Percentiles rank a stretch among this genome's conserved stretches.
Evolutionary conservation across 2,888 invertebrate species (phyloP).

Genomic region (Geophilus truncorum): DNA sequence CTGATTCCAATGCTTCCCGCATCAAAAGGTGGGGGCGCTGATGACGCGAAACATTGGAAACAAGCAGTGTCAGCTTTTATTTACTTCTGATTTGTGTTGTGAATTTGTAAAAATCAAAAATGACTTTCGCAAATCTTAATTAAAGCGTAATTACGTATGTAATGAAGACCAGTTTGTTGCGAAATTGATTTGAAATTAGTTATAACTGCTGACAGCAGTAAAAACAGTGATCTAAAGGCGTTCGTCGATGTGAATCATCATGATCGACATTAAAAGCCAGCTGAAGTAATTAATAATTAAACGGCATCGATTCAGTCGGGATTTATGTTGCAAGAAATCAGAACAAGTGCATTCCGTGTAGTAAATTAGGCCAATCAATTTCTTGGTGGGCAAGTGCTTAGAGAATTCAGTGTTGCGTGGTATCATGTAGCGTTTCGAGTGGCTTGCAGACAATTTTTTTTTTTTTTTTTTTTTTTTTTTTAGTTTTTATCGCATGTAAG

Average conservation of each 20-base stretch:
- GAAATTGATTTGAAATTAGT: background rate
- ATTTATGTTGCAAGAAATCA: slow-evolving; percentile 3
- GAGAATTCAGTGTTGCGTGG: background rate
- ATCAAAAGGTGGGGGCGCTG: too few relatives aligned
- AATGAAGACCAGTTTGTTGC: background rate
- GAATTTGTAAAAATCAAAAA: too few relatives aligned
- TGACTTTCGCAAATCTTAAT: too few relatives aligned
- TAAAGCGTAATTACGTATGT: background rate
- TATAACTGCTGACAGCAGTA: background rate
- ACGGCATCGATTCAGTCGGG: background rate
- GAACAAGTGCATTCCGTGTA: background rate
- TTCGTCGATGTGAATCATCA: background rate
- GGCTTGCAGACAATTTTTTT: background rate
- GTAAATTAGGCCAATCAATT: slow-evolving; percentile 14
- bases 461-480: background rate
- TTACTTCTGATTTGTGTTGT: too few relatives aligned
- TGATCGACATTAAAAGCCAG: background rate
- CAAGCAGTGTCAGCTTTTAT: too few relatives aligned
- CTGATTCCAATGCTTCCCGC: too few relatives aligned
- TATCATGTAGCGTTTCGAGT: background rate
- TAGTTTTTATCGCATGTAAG: background rate
- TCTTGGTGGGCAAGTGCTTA: background rate
- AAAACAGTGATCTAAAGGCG: too few relatives aligned
- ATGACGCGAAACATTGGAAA: too few relatives aligned
- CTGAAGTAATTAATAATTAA: slow-evolving; percentile 1